Percentiles rank a stretch among this genome's conserved stretches.
phyloP scores from a whole-genome alignment of 1,140 invertebrate genomes.

The Oedothorax gibbosus region DNA sequence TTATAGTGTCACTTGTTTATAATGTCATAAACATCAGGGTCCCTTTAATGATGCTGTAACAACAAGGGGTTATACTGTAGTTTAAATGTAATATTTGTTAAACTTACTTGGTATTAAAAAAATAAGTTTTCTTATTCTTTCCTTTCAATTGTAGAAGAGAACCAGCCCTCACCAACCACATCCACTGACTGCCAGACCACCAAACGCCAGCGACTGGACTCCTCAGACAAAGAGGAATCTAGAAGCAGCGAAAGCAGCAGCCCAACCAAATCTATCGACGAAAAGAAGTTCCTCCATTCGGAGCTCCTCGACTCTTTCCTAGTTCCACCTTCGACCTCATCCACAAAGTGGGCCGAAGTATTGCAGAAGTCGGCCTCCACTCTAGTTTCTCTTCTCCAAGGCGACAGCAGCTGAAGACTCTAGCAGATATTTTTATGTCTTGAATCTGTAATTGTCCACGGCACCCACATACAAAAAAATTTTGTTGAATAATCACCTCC shows the following conservation, averaged over 20 bases:
- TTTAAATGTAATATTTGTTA: too few relatives aligned
- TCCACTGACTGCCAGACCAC: slow-evolving; percentile 23
- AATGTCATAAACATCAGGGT: too few relatives aligned
- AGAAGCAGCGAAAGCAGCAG: neutral
- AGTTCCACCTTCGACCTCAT: neutral
- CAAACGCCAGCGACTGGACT: slow-evolving; percentile 21
- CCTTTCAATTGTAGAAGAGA: neutral
- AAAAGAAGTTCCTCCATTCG: slow-evolving; percentile 16
- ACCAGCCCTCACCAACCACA: slow-evolving; percentile 32
- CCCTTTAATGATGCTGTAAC: too few relatives aligned
- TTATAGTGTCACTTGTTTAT: too few relatives aligned
- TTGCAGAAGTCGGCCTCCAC: slow-evolving; percentile 36
- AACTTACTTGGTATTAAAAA: too few relatives aligned
- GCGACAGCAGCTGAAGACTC: neutral
- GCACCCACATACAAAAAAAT: too few relatives aligned
- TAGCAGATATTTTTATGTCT: too few relatives aligned
- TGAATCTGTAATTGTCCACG: too few relatives aligned
- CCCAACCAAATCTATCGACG: slow-evolving; percentile 12
- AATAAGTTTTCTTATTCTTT: too few relatives aligned
- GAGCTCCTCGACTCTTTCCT: slow-evolving; percentile 18
- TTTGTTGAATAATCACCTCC: too few relatives aligned
- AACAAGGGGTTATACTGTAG: too few relatives aligned
- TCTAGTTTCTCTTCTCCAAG: slow-evolving; percentile 31
- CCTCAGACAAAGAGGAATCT: slow-evolving; percentile 2
- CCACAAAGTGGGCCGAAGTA: slow-evolving; percentile 14